Evolutionary conservation across 2,888 invertebrate species (phyloP).

Genomic region (Deroplatys truncata): DNA sequence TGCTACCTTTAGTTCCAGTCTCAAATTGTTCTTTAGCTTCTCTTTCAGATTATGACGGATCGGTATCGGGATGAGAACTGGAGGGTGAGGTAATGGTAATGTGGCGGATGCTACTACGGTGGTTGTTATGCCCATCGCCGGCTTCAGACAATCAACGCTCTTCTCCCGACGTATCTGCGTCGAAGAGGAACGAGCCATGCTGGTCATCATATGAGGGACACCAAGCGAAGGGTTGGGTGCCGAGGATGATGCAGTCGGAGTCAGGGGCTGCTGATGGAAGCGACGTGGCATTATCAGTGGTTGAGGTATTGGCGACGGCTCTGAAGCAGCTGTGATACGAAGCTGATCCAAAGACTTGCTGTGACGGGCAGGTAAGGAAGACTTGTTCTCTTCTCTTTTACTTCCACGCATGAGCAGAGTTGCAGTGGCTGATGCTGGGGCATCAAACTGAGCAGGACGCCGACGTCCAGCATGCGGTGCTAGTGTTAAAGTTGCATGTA

Average conservation of each 20-base stretch:
- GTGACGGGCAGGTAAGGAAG: conserved; percentile 64
- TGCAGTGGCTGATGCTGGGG: conserved; percentile 24
- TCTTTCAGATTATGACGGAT: conserved; percentile 37
- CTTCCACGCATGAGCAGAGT: conserved; percentile 19
- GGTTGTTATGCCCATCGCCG: neutral
- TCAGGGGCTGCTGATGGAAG: conserved; percentile 49
- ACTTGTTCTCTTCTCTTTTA: conserved; percentile 14
- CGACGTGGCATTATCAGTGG: conserved; percentile 38
- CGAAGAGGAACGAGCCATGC: conserved; percentile 44
- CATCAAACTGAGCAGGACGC: neutral
- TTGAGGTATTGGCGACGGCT: conserved; percentile 40
- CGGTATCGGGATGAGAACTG: conserved; percentile 29
- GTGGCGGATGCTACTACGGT: conserved; percentile 37
- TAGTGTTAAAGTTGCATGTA: conserved; percentile 62
- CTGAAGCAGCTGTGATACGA: conserved; percentile 47
- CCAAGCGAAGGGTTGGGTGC: conserved; percentile 44
- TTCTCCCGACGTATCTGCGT: conserved; percentile 39
- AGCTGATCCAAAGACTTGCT: conserved; percentile 74
- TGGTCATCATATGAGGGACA: conserved; percentile 39
- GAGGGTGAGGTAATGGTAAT: conserved; percentile 18
- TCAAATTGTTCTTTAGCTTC: conserved; percentile 38
- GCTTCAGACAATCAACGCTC: conserved; percentile 26
- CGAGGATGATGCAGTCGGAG: conserved; percentile 42
- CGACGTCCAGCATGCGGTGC: conserved; percentile 48
- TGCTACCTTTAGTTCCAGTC: conserved; percentile 37